Conservation (phyloP, 2,797 vertebrate species). For the Xenopus petersii region DNA sequence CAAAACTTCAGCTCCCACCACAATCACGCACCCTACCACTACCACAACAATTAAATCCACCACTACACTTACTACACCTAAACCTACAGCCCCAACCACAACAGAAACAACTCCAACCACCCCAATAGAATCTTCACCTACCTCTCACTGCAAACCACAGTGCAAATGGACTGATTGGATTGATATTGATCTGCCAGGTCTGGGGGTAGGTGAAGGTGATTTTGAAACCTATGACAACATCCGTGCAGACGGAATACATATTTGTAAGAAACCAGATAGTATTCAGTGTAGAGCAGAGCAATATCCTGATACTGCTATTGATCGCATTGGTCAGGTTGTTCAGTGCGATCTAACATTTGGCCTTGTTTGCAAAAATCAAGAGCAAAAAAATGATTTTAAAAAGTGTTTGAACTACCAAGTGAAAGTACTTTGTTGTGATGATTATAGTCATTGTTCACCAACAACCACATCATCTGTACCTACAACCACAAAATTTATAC, state of each 20-base stretch:
- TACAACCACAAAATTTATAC: neutral
- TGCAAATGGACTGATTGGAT: conserved; percentile 76
- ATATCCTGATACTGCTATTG: neutral
- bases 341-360: conserved; percentile 44
- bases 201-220: conserved; percentile 63
- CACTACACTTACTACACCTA: neutral
- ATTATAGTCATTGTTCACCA: conserved; percentile 14
- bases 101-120: neutral
- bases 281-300: conserved; percentile 59
- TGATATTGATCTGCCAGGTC: conserved; percentile 55
- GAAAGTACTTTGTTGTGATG: conserved; percentile 65
- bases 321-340: conserved; percentile 50
- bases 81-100: neutral
- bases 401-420: conserved; percentile 76
- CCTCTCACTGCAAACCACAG: conserved; percentile 19
- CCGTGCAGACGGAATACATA: conserved; percentile 20
- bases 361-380: conserved; percentile 52
- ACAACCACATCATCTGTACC: neutral
- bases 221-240: conserved; percentile 55
- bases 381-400: conserved; percentile 56
- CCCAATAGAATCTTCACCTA: neutral
- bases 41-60: conserved; percentile 7
- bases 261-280: conserved; percentile 48
- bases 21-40: neutral
- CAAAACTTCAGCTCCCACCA: rapidly evolving